phyloP scores from a whole-genome alignment of 2,797 vertebrate species.

The Gorsachius magnificus region DNA sequence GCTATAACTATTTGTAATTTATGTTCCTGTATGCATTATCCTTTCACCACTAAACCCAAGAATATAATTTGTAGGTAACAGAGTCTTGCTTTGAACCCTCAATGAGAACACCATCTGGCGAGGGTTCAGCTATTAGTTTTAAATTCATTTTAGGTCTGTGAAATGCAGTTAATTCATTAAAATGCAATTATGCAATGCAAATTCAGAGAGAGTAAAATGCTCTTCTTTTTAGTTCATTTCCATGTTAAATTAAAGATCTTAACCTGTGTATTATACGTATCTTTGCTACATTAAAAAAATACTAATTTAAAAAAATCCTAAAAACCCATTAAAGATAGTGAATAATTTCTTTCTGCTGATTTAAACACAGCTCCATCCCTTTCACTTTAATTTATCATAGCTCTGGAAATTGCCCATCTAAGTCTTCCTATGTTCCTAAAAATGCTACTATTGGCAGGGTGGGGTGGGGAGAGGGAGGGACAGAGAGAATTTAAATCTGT shows the following conservation, averaged over 20 bases:
- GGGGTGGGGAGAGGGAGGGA: no score
- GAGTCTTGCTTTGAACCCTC: neutral
- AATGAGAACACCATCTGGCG: neutral
- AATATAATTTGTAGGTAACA: neutral
- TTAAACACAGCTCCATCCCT: neutral
- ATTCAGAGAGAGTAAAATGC: neutral
- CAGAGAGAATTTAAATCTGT: accelerated
- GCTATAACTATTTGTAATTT: neutral
- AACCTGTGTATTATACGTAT: neutral
- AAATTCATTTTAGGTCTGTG: neutral
- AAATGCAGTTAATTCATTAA: conserved; percentile 18
- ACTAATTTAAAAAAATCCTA: neutral
- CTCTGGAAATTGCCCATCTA: neutral
- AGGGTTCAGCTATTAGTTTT: conserved; percentile 15
- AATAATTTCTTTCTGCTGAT: neutral
- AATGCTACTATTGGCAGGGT: accelerated
- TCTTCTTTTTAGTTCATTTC: conserved; percentile 1
- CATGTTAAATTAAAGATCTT: conserved; percentile 4
- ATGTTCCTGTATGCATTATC: neutral
- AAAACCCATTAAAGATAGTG: neutral
- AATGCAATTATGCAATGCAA: conserved; percentile 37
- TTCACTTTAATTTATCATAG: neutral
- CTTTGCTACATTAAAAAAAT: neutral
- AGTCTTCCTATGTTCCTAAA: neutral
- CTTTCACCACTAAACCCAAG: neutral